These are phyloP conservation scores for Protomyctophum bolini DNA, from an alignment of 2,113 vertebrate genomes.

Conservation along the genomic window DNA sequence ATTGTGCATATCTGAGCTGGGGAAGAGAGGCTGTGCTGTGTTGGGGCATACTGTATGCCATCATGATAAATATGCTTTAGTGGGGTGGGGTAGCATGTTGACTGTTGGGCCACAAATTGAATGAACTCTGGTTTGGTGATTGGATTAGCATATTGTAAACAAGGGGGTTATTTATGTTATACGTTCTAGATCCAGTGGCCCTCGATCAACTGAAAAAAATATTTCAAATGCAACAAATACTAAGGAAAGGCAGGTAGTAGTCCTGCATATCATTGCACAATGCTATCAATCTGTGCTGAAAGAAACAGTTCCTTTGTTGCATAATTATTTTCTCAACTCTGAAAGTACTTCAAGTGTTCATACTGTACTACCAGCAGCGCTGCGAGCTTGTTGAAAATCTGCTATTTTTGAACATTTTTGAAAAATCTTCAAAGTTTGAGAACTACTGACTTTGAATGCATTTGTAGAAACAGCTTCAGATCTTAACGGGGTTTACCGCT, in stretches of 20 bases:
- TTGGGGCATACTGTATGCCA: conserved; percentile 50
- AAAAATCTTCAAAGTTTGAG: no score
- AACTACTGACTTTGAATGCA: no score
- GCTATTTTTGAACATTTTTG: no score
- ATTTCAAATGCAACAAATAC: no score
- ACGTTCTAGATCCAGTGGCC: conserved; percentile 28
- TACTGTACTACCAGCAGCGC: no score
- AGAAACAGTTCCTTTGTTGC: neutral
- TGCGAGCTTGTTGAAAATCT: no score
- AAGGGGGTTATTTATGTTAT: conserved; percentile 40
- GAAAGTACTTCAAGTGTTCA: no score
- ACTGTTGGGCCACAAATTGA: conserved; percentile 45
- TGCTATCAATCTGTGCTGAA: neutral
- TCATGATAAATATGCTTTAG: conserved; percentile 58
- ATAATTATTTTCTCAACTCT: no score
- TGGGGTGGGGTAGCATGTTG: neutral
- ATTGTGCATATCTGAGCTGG: conserved; percentile 62
- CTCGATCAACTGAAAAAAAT: conserved; percentile 16
- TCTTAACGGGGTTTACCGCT: no score
- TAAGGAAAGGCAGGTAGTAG: neutral
- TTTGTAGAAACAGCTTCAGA: no score
- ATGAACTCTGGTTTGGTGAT: conserved; percentile 38
- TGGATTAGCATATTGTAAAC: conserved; percentile 47
- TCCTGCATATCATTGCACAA: neutral
- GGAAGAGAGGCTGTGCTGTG: conserved; percentile 54